Evolutionary conservation across 2,797 vertebrate genomes (phyloP), one percentile per base, ranked within the genome.

Genomic region (Ispidina lecontei): DNA sequence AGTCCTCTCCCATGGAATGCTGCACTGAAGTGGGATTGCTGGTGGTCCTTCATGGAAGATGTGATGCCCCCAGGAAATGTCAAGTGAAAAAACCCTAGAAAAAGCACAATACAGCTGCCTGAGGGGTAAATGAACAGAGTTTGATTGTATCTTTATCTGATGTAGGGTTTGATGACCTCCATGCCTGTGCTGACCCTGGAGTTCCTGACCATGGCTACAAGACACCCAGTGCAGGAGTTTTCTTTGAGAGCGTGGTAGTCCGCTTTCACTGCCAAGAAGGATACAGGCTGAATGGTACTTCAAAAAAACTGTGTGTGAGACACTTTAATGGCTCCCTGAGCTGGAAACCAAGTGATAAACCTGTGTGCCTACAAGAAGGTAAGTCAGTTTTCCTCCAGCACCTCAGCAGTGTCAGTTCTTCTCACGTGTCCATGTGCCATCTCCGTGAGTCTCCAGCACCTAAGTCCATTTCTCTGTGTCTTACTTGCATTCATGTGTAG

Each of bases 351-450:
- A 98, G 96, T 23, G 97, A 98, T 89, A 97, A 95, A 95, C 96
- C 98, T 44, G 64, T 98, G 97, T 98, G 98, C 95, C 97, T 98
- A 95, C 97, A 97, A 96, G 98, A 98, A 97, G 98, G 98, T 98
- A 96, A 97, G 96, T 73, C 62, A 51, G 9, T 79, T 96, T 93
- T 85, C 44, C 76, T 90, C 49, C 78, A 67, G 23, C 41, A 22
- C 9, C 44, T 91, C 20, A 8, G 35, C 37, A 2, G 41, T 4
- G 8, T 67, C 23, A 5, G 25, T 58, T 63, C 54, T 73, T 67
- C 74, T 89, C 35, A 12, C 39, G 65, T 52, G 31, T 63, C 39
- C 28, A 1, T 26, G 56, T 91, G 19, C 28, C 56, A 14, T 5
- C 52, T 79, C n/a, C 10, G 9, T 54, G 33, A 83, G 35, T 55